Conservation (phyloP, 2,113 vertebrate species). For the Pterophyllum scalare region DNA sequence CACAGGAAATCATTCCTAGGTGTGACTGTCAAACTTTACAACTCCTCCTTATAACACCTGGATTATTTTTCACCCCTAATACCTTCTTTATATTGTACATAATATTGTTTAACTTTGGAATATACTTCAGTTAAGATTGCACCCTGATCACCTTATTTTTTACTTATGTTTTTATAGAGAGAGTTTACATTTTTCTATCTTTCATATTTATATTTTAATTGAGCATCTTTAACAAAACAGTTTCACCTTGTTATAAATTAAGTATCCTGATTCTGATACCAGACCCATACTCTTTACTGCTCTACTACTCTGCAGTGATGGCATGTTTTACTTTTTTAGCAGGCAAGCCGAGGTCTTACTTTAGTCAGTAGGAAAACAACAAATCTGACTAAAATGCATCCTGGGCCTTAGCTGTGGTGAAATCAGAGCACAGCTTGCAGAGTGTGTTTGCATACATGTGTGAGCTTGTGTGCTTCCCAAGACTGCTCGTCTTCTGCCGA, state of each 20-base stretch:
- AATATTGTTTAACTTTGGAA: neutral
- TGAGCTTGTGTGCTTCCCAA: slow-evolving; percentile 53
- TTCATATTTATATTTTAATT: neutral
- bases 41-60: neutral
- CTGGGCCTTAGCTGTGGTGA: slow-evolving; percentile 18
- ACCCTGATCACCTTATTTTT: too few relatives aligned
- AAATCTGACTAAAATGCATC: neutral
- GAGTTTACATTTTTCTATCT: too few relatives aligned
- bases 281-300: neutral
- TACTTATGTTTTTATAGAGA: too few relatives aligned
- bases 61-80: neutral
- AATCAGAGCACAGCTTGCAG: slow-evolving; percentile 55
- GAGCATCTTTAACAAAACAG: neutral
- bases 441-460: slow-evolving; percentile 55
- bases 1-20: neutral
- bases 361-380: slow-evolving; percentile 12
- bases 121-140: neutral
- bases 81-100: neutral
- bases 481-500: slow-evolving; percentile 67
- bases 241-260: too few relatives aligned
- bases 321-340: neutral
- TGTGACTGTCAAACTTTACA: neutral
- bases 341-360: neutral
- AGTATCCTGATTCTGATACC: neutral
- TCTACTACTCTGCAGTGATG: neutral